Base-by-base conservation (phyloP, 2,113 vertebrate genomes). In the Centropus bengalensis region DNA sequence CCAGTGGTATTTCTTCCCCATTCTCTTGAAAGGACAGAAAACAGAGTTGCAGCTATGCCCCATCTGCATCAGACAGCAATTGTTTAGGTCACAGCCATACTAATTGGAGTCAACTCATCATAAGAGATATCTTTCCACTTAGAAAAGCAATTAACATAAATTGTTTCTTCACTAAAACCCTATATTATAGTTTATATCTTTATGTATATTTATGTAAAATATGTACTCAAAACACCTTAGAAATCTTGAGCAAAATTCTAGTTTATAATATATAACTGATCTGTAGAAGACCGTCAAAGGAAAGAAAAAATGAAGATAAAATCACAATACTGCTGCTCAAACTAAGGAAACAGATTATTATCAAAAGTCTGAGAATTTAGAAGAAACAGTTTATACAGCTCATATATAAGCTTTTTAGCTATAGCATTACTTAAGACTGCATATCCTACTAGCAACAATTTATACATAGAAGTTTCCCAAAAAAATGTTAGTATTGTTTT, bases 51-150 rank as follows among this genome's bases (percentile, higher is more conserved):
- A 66, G 26, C 55, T 76, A 44, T 4, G 12, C 22, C 45, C 49
- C 10, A 60, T 15, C 80, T 1, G 0, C 62, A 56, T 63, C 0
- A 0, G 42, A 68, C 9, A 59, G 3, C 9, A 74, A 27, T 59
- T 56, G 22, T 12, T 74, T 40, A 52, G 27, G 28, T 62, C 38
- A 78, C 21, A 83, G 27, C 7, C 16, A 36, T 51, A 40, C 3
- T 77, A 69, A 30, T 18, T 49, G 21, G 4, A 69, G 16, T 69
- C 54, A 62, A 32, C 1, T 0, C 12, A n/a, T 20, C 17, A 9
- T 4, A 5, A 64, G 23, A 22, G 17, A 49, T 56, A 70, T 4
- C 22, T 4, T 67, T 49, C 20, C 17, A 49, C 9, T 74, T 71
- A 55, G 12, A 45, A 80, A 84, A 86, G 4, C 6, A 90, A 86